Percentiles rank a stretch among this genome's conserved stretches.
phyloP scores from a whole-genome alignment of 2,888 invertebrate species.

The Acleris cristana region DNA sequence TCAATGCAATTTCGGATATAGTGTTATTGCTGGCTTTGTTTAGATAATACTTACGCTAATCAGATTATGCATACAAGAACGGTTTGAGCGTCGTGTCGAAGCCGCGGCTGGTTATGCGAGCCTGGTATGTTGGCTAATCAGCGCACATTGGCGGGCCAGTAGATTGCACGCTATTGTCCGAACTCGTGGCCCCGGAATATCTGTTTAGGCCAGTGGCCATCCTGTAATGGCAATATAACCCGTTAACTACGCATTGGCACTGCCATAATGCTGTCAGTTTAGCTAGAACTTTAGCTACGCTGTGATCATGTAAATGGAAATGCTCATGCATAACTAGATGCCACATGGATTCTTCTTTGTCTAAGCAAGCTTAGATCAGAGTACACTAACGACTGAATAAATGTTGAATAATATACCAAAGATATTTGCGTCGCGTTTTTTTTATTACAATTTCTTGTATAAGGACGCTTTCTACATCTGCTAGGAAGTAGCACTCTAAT shows the following conservation, averaged over 20 bases:
- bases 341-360: too few relatives aligned
- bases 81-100: conserved; percentile 64
- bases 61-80: conserved; percentile 83
- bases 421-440: too few relatives aligned
- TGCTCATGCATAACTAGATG: too few relatives aligned
- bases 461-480: too few relatives aligned
- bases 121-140: conserved; percentile 80
- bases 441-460: too few relatives aligned
- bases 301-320: neutral
- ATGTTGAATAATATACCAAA: too few relatives aligned
- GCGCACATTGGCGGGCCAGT: conserved; percentile 77
- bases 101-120: conserved; percentile 72
- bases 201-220: conserved; percentile 81
- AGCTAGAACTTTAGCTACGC: conserved; percentile 25
- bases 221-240: conserved; percentile 75
- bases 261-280: conserved; percentile 33
- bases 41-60: conserved; percentile 76
- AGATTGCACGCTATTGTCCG: conserved; percentile 81
- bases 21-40: conserved; percentile 73
- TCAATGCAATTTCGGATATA: conserved; percentile 47
- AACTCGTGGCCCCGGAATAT: conserved; percentile 80
- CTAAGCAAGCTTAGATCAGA: too few relatives aligned
- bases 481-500: too few relatives aligned
- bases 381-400: too few relatives aligned
- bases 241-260: conserved; percentile 57